A percentile compares a stretch with the other conserved stretches of the same genome.
These are phyloP conservation scores for Apotomis betuletana DNA, from an alignment of 2,888 invertebrate genomes.

Conservation along the genomic window DNA sequence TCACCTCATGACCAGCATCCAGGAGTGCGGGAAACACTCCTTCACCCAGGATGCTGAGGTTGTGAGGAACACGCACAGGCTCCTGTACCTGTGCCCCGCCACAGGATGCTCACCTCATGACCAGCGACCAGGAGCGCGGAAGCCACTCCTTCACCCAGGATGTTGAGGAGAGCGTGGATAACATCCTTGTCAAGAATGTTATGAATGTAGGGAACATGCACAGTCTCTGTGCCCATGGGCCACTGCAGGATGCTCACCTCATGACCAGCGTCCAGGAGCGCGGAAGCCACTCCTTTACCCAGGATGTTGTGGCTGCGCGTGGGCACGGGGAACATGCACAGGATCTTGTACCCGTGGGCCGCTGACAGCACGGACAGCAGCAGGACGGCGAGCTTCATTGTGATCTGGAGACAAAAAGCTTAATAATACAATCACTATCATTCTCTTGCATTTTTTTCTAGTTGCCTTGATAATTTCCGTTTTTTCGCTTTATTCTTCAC, in stretches of 20 bases:
- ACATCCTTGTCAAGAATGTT: too few species aligned
- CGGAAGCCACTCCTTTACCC: slow-evolving; percentile 18
- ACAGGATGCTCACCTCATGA: slow-evolving; percentile 9
- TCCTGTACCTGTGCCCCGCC: neutral
- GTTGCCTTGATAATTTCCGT: too few species aligned
- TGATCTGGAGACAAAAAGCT: slow-evolving; percentile 4
- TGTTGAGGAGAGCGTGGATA: too few species aligned
- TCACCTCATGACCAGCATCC: slow-evolving; percentile 34
- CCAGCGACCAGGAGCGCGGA: too few species aligned
- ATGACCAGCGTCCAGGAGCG: slow-evolving; percentile 30
- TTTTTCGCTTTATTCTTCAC: too few species aligned
- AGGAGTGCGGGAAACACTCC: slow-evolving; percentile 21
- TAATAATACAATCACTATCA: too few species aligned
- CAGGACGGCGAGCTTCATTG: slow-evolving; percentile 16
- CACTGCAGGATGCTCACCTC: slow-evolving; percentile 14
- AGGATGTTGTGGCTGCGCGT: slow-evolving; percentile 30
- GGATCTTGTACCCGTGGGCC: slow-evolving; percentile 7
- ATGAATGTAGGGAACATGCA: too few species aligned
- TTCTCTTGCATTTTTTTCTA: too few species aligned
- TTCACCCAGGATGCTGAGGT: slow-evolving; percentile 24
- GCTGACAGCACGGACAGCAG: neutral
- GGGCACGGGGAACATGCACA: slow-evolving; percentile 30
- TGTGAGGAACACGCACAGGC: slow-evolving; percentile 26
- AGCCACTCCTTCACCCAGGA: too few species aligned
- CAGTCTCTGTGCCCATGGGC: too few species aligned